These are phyloP conservation scores for Lasioglossum leucozonium DNA, from an alignment of 2,888 invertebrate genomes.

Conservation along the genomic window DNA sequence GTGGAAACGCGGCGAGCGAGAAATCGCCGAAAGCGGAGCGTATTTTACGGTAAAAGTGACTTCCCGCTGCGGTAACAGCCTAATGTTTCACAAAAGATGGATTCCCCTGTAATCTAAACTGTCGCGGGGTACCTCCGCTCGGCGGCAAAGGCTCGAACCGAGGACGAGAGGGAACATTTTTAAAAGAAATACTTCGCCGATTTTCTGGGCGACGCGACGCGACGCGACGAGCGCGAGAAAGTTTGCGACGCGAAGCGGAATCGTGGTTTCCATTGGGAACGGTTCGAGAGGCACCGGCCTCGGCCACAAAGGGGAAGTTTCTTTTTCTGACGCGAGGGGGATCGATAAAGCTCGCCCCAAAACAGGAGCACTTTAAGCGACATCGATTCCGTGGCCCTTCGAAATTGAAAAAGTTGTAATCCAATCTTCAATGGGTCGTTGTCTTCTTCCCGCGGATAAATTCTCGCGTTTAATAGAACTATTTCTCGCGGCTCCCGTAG, in stretches of 20 bases:
- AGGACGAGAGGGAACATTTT: constrained; percentile 37
- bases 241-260: constrained; percentile 30
- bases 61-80: constrained; percentile 13
- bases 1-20: not conserved
- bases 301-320: constrained; percentile 22
- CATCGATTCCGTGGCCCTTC: not conserved
- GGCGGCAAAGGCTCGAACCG: not conserved
- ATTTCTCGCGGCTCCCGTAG: not conserved
- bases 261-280: constrained; percentile 32
- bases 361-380: constrained; percentile 9
- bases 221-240: constrained; percentile 19
- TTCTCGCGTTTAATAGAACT: not conserved
- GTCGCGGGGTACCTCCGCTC: not conserved
- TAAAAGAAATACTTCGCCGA: constrained; percentile 46
- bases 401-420: constrained; percentile 31
- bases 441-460: not conserved
- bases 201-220: constrained; percentile 18
- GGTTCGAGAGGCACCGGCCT: constrained; percentile 3
- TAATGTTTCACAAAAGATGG: constrained; percentile 44
- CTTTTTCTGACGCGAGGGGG: not conserved
- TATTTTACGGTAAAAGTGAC: not conserved
- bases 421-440: constrained; percentile 1
- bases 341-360: constrained; percentile 22
- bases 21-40: constrained; percentile 6
- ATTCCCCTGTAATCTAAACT: constrained; percentile 36